Evolutionary conservation across 2,797 vertebrate genomes (phyloP).

Genomic region (Synaphobranchus kaupii): DNA sequence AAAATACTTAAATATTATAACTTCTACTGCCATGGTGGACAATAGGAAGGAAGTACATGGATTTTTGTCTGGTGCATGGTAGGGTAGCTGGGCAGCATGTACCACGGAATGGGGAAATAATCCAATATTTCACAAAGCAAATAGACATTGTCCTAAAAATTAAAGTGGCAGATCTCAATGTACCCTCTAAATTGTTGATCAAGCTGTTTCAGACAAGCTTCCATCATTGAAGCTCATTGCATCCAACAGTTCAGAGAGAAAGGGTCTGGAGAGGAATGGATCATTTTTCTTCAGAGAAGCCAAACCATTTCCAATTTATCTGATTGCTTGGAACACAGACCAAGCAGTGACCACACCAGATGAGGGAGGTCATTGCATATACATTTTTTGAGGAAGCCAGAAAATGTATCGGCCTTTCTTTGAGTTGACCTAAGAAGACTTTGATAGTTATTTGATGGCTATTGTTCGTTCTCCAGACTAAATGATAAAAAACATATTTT

Average conservation of each 20-base stretch:
- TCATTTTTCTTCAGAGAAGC: neutral
- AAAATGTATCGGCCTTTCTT: too few relatives aligned
- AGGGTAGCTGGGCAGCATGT: neutral
- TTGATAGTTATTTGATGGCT: neutral
- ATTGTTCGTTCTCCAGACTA: neutral
- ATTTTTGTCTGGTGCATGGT: neutral
- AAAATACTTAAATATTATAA: neutral
- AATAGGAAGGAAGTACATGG: neutral
- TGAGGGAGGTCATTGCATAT: too few relatives aligned
- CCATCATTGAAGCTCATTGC: neutral
- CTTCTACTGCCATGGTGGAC: neutral
- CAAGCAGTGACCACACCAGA: too few relatives aligned
- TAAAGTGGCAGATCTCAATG: neutral
- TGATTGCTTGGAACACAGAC: too few relatives aligned
- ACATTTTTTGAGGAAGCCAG: too few relatives aligned
- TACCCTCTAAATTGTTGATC: neutral
- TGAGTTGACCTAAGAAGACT: too few relatives aligned
- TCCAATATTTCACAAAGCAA: neutral
- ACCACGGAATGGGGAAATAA: neutral
- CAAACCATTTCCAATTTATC: neutral
- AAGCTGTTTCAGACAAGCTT: conserved; percentile 1
- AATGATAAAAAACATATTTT: neutral
- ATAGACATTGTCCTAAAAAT: neutral
- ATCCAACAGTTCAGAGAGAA: neutral
- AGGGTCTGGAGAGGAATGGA: neutral